Evolutionary conservation across 1,140 invertebrate species (phyloP), one percentile per base, ranked within the genome.

Genomic region (Aphis craccivora): DNA sequence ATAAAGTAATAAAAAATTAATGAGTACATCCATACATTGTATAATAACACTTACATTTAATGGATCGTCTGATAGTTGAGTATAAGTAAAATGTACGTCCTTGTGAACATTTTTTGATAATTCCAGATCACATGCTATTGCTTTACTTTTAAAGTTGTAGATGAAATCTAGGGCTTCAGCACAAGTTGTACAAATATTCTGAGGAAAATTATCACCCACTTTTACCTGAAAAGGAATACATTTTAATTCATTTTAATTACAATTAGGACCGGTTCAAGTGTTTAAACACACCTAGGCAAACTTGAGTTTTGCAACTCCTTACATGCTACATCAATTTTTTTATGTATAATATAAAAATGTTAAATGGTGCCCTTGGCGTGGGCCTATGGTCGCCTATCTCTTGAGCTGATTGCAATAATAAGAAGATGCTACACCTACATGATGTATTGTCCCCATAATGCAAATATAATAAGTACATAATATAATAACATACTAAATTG

Each of bases 71-170:
- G 91, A 86, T 55, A 93, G 81, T 93, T 86, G 91, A 84, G 37
- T 53, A 43, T 93, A 93, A 53, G 91, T 93, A 55, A 86, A 93
- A 35, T 81, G 51, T 40, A 20, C 11, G 7, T 84, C 45, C 23
- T 25, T 84, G 20, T n/a, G 67, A 0, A 84, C 48, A 25, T 51
- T 93, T 37, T 81, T 92, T 35, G 90, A 92, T 40, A 93, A 86
- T 93, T 93, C 81, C 14, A 93, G 35, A 86, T 93, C 91, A 93
- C 91, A 84, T 30, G 81, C 30, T 84, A 93, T 93, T 20, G 91
- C 91, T 55, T 86, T 93, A 93, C 91, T 93, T 93, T 93, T 93
- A 55, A 93, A 93, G 25, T 48, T 37, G 35, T 93, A 93, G 2
- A 86, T 40, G 8, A 86, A 84, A 22, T 93, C 81, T 40, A 93